Evolutionary conservation across 2,797 vertebrate species (phyloP), one percentile per base, ranked within the genome.

Genomic region (Spinibarbus caldwelli): DNA sequence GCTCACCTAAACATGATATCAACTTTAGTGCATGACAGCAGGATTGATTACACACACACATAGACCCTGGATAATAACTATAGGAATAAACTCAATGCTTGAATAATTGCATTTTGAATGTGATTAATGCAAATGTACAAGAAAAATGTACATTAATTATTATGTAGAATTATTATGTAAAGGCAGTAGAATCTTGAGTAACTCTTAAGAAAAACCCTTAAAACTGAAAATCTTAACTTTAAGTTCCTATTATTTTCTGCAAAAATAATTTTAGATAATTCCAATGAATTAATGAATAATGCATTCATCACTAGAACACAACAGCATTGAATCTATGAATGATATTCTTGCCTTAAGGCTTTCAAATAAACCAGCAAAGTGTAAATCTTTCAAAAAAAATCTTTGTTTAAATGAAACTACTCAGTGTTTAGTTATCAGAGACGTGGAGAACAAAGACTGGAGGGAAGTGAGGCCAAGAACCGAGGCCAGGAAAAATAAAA

Each of bases 401-500:
- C 11, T 38, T 77, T 75, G 6, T 75, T 10, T 52, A 75, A 10
- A 75, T 52, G 29, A 64, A 66, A 34, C 38, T 34, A 64, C 41
- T 67, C 17, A 5, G 21, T 45, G 29, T 80, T 67, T 36, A 80
- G 62, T 47, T 67, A 26, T 68, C 45, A 80, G 31, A 80, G 54
- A 17, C 5, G 2, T 43, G 38, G 64, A n/a, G 43, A 67, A 47
- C 78, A 67, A 66, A 80, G 31, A 52, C 62, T 26, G 31, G 23
- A 67, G n/a, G 19, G 19, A 34, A 45, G 26, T 5, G 26, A 79
- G 43, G 78, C 29, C 78, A 66, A 66, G 3, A 64, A 23, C 38
- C 17, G 17, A 73, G 71, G 45, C 72, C 72, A 36, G 47, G 19
- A 38, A 52, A 80, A 68, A 80, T 47, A 52, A 80, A 49, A 10